phyloP scores from a whole-genome alignment of 2,113 vertebrate species.

The Salvelinus sp. region DNA sequence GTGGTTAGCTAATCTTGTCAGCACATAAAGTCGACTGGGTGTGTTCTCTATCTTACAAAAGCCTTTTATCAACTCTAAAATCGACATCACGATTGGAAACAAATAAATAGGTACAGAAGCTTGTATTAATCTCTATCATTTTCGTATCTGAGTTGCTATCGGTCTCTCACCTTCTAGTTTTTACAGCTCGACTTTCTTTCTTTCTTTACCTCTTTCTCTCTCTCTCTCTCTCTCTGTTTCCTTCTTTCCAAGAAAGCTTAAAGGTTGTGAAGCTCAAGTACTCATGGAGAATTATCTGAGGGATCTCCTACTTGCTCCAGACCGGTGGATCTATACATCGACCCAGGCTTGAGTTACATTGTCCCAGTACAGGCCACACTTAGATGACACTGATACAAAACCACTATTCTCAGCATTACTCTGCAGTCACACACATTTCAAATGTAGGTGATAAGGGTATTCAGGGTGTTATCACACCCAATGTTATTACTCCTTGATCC shows the following conservation, averaged over 20 bases:
- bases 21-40: too few relatives aligned
- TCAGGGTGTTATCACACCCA: neutral
- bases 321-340: slow-evolving; percentile 58
- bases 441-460: slow-evolving; percentile 18
- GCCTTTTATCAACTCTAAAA: too few relatives aligned
- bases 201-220: slow-evolving; percentile 1
- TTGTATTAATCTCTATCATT: neutral
- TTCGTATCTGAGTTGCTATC: neutral
- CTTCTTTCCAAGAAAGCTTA: slow-evolving; percentile 30
- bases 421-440: slow-evolving; percentile 20
- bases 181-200: slow-evolving; percentile 1
- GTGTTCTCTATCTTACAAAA: too few relatives aligned
- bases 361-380: slow-evolving; percentile 26
- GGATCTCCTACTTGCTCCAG: slow-evolving; percentile 26
- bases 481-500: neutral
- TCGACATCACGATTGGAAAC: too few relatives aligned
- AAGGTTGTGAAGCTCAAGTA: slow-evolving; percentile 18
- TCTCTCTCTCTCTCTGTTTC: slow-evolving; percentile 26
- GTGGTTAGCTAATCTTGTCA: neutral
- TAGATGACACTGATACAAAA: slow-evolving; percentile 52
- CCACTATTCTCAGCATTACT: slow-evolving; percentile 21
- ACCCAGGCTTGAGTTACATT: slow-evolving; percentile 52
- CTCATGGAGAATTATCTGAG: slow-evolving; percentile 42
- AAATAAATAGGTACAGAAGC: too few relatives aligned
- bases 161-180: neutral